A percentile compares a stretch with the other conserved stretches of the same genome.
Evolutionary conservation across 2,797 vertebrate species (phyloP).

Genomic region (Craterocephalus amniculus): DNA sequence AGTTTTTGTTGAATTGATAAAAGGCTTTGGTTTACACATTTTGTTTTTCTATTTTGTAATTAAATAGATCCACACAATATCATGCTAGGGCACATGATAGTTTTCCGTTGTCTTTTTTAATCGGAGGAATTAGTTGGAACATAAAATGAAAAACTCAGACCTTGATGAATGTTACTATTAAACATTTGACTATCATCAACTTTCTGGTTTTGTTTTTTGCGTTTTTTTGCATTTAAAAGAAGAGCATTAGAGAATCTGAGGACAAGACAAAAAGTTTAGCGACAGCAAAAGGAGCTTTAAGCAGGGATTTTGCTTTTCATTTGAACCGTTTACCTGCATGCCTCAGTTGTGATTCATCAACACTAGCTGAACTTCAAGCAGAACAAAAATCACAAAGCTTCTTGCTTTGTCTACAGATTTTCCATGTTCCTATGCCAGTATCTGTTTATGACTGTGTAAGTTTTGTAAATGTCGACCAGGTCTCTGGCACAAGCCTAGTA

Average conservation of each 20-base stretch:
- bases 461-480: no score
- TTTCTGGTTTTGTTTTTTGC: background rate
- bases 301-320: background rate
- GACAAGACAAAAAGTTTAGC: background rate
- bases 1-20: background rate
- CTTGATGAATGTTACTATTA: background rate
- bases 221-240: no score
- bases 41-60: background rate
- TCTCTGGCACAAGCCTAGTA: no score
- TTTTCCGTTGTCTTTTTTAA: no score
- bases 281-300: background rate
- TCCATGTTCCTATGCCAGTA: no score
- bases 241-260: no score
- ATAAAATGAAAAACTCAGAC: background rate
- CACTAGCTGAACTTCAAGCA: background rate
- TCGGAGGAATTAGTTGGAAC: background rate
- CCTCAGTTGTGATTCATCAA: background rate
- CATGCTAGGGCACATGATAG: no score
- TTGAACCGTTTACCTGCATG: background rate
- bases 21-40: no score
- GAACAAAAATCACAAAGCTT: background rate
- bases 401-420: no score
- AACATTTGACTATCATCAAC: background rate
- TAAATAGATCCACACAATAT: background rate
- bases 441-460: no score